phyloP scores from a whole-genome alignment of 2,113 vertebrate genomes.

The Sitta europaea region DNA sequence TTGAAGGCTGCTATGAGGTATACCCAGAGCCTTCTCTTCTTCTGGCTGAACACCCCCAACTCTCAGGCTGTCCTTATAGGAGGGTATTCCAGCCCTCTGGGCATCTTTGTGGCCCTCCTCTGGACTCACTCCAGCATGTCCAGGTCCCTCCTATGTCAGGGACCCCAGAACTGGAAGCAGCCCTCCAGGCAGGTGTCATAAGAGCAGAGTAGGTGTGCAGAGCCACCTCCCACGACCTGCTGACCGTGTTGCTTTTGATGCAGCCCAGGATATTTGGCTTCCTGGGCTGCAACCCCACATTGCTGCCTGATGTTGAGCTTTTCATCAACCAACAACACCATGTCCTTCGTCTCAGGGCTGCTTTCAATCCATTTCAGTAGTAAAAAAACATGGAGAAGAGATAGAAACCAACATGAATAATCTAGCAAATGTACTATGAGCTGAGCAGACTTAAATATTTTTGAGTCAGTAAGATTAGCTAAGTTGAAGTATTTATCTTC shows the following conservation, averaged over 20 bases:
- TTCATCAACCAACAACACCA: background rate
- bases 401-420: slow-evolving; percentile 6
- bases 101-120: background rate
- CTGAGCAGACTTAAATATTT: background rate
- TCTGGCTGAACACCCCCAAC: background rate
- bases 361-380: background rate
- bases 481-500: background rate
- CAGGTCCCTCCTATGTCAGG: background rate
- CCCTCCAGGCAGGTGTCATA: too few species aligned
- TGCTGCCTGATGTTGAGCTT: background rate
- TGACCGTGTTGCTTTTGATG: accelerated
- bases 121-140: background rate
- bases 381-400: background rate
- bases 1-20: background rate
- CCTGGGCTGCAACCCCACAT: background rate
- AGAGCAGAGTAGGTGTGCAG: background rate
- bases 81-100: background rate
- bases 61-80: background rate
- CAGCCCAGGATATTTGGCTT: background rate
- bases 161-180: background rate
- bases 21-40: background rate
- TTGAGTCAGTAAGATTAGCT: background rate
- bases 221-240: accelerated
- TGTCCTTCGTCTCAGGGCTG: background rate
- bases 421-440: background rate